Base-by-base conservation (phyloP, 2,888 invertebrate genomes). In the Hermaeophaga mercurialis region DNA sequence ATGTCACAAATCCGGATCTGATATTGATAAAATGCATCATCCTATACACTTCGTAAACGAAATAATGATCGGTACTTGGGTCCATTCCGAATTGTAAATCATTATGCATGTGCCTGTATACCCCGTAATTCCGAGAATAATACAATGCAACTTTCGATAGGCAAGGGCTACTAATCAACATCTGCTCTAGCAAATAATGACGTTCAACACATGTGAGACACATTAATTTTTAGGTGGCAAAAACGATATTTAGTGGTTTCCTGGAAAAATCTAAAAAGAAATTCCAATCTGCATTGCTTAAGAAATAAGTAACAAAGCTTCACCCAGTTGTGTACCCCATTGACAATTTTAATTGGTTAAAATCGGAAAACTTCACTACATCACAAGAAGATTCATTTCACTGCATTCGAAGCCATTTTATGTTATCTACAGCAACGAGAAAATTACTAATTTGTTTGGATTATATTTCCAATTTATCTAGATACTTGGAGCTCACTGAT, bases 61-160 rank as follows among this genome's bases (percentile, higher is more conserved):
- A 12, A 46, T 22, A 33, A 46, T 34, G 22, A 46, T 22, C 34
- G 34, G 14, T 34, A 34, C 22, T 34, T 14, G 19, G 46, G 22
- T 46, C 34, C 46, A 46, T 33, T 46, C 19, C 33, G 9, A 9
- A 22, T 41, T 15, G 41, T 22, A 38, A 48, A 34, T 48, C 38
- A 48, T 48, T 48, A 36, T 26, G 22, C 17, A 38, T 46, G 46
- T 46, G 46, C 33, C 46, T 24, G 33, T 33, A 46, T 46, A 46
- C 33, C 46, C 33, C 19, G 33, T 46, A 12, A 46, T 46, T 46
- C 46, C 34, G 34, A 46, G 46, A 46, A 46, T 11, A 46, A 46
- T 22, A 34, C 34, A 46, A 46, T 46, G 34, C 9, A 11, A 33
- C n/a, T 46, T 33, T 33, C 14, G 33, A 8, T 15, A 26, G 24